Conservation (phyloP, 2,888 invertebrate species). For the Aplocera efformata region DNA sequence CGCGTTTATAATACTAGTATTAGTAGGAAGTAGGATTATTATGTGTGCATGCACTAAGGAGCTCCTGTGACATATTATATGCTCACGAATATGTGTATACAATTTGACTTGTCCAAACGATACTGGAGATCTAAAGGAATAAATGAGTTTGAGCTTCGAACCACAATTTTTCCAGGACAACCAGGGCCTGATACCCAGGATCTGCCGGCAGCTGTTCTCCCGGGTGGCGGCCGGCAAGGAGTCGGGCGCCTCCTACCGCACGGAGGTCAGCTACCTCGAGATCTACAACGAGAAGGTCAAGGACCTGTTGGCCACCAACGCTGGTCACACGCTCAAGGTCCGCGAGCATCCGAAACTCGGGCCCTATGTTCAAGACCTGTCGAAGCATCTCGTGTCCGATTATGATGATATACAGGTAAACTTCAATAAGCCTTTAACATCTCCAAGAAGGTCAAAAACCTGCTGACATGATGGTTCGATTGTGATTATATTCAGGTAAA, state of each 20-base stretch:
- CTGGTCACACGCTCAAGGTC: slow-evolving; percentile 86
- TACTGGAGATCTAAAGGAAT: no score
- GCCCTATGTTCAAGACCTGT: slow-evolving; percentile 92
- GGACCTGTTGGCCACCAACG: slow-evolving; percentile 82
- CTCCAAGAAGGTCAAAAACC: no score
- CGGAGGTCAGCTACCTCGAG: slow-evolving; percentile 92
- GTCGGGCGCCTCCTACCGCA: slow-evolving; percentile 90
- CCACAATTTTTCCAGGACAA: slow-evolving; percentile 85
- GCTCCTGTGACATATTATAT: no score
- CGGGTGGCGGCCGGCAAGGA: slow-evolving; percentile 91
- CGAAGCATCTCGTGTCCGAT: slow-evolving; percentile 91
- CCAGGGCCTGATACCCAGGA: slow-evolving; percentile 91
- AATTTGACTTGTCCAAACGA: no score
- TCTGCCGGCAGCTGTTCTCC: slow-evolving; percentile 90
- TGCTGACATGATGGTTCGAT: no score
- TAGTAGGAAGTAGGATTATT: no score
- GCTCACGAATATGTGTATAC: no score
- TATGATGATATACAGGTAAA: slow-evolving; percentile 90
- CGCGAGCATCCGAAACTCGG: slow-evolving; percentile 90
- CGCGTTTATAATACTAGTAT: no score
- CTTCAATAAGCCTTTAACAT: no score
- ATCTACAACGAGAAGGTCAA: slow-evolving; percentile 92
- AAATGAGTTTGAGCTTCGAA: no score
- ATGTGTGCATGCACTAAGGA: no score
- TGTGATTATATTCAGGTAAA: no score